Evolutionary conservation across 2,113 vertebrate species (phyloP).

Genomic region (Ophiodon elongatus): DNA sequence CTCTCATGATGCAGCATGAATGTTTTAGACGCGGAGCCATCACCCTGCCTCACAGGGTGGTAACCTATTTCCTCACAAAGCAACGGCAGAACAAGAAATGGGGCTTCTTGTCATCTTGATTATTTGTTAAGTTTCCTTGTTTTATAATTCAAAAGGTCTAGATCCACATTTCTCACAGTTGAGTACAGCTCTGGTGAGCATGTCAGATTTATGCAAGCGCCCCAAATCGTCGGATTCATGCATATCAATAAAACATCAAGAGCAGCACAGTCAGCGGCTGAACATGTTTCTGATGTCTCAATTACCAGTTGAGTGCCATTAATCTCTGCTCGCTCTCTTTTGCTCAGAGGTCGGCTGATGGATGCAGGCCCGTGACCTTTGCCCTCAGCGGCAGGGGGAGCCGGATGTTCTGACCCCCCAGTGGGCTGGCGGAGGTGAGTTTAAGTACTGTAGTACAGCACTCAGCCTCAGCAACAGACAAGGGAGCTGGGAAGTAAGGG

Average conservation of each 20-base stretch:
- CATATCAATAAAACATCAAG: conserved; percentile 78
- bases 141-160: conserved; percentile 64
- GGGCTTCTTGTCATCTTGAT: background rate
- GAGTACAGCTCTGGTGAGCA: conserved; percentile 40
- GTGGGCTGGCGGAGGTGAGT: conserved; percentile 49
- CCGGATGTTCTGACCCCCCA: conserved; percentile 38
- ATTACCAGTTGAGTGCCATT: conserved; percentile 70
- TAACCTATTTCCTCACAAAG: conserved; percentile 1
- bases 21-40: conserved; percentile 38
- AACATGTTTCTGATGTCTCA: conserved; percentile 75
- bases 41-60: background rate
- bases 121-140: conserved; percentile 32
- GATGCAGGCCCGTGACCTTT: conserved; percentile 66
- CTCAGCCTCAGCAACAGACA: conserved; percentile 65
- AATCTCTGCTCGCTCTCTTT: conserved; percentile 65
- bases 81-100: background rate
- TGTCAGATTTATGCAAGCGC: conserved; percentile 49
- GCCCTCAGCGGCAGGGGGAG: conserved; percentile 36
- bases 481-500: conserved; percentile 41
- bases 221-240: conserved; percentile 65
- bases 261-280: conserved; percentile 45
- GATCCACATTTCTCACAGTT: conserved; percentile 54
- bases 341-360: conserved; percentile 62
- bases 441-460: conserved; percentile 69
- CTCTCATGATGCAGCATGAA: conserved; percentile 65